phyloP scores from a whole-genome alignment of 2,113 vertebrate genomes.

The Grammomys surdaster region DNA sequence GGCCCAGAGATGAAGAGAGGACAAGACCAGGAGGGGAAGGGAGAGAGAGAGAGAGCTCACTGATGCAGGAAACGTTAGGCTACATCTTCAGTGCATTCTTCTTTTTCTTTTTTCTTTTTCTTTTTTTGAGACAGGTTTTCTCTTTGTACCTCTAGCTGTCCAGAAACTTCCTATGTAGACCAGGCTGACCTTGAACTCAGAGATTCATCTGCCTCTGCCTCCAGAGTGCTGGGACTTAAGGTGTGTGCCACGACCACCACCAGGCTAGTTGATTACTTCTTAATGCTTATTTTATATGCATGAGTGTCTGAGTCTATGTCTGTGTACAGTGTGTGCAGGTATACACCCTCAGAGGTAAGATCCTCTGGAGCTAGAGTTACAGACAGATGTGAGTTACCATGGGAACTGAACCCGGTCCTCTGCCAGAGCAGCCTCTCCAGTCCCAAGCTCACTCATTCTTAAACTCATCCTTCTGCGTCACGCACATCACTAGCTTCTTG shows the following conservation, averaged over 20 bases:
- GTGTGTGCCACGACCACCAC: background rate
- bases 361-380: background rate
- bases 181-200: background rate
- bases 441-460: background rate
- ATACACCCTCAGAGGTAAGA: background rate
- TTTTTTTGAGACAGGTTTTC: background rate
- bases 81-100: background rate
- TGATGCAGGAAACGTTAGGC: background rate
- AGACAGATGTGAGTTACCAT: background rate
- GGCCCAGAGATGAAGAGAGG: background rate
- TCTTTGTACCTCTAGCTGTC: background rate
- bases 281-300: background rate
- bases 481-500: background rate
- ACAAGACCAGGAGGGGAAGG: background rate
- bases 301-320: background rate
- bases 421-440: background rate
- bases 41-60: background rate
- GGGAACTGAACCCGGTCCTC: background rate
- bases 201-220: no score
- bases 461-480: background rate
- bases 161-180: background rate
- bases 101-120: background rate
- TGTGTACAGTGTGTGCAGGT: background rate
- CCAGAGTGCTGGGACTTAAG: background rate
- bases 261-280: background rate